Percentiles rank a stretch among this genome's conserved stretches.
Conservation (phyloP, 2,888 invertebrate genomes). For the Rhorus exstirpatorius region DNA sequence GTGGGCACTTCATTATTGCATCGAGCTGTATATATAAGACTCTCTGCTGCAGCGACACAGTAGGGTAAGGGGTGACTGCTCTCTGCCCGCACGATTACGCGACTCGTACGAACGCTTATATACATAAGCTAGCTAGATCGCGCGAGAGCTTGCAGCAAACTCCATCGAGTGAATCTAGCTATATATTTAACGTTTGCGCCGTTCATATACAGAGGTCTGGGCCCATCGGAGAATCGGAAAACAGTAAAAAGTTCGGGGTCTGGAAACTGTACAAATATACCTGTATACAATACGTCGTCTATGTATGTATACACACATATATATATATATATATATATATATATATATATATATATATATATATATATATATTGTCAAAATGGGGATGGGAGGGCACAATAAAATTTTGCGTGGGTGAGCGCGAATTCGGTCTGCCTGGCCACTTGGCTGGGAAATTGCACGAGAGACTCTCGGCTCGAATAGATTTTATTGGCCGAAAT, state of each 20-base stretch:
- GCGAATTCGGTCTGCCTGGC: slow-evolving; percentile 62
- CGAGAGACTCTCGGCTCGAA: slow-evolving; percentile 67
- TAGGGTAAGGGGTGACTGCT: slow-evolving; percentile 13
- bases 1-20: slow-evolving; percentile 65
- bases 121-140: slow-evolving; percentile 41
- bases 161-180: slow-evolving; percentile 22
- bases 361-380: slow-evolving; percentile 25
- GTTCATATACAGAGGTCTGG: slow-evolving; percentile 31
- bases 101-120: slow-evolving; percentile 51
- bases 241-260: slow-evolving; percentile 76
- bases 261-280: slow-evolving; percentile 59
- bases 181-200: slow-evolving; percentile 30
- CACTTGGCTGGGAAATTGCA: slow-evolving; percentile 70
- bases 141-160: slow-evolving; percentile 36
- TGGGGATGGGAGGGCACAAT: slow-evolving; percentile 64
- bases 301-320: too few species aligned
- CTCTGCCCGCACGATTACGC: slow-evolving; percentile 25
- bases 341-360: not conserved
- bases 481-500: slow-evolving; percentile 77
- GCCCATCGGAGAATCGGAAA: slow-evolving; percentile 74
- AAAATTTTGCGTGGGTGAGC: slow-evolving; percentile 71
- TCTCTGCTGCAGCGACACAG: not conserved
- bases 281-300: not conserved
- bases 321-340: not conserved
- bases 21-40: slow-evolving; percentile 17